phyloP scores from a whole-genome alignment of 2,888 invertebrate species.

The Ochropleura leucogaster region DNA sequence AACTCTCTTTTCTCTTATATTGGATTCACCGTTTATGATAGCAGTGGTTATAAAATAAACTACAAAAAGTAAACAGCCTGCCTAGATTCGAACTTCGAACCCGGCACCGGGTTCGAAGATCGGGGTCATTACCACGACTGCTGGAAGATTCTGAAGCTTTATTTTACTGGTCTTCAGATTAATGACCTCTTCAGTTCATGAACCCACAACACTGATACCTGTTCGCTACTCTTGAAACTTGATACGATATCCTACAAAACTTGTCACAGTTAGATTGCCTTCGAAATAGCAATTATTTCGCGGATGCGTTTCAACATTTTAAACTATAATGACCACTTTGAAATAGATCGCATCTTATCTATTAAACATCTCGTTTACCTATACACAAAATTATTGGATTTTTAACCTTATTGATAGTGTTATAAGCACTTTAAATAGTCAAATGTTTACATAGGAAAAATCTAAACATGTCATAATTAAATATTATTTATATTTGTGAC shows the following conservation, averaged over 20 bases:
- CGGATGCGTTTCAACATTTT: constrained; percentile 63
- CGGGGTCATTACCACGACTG: background rate
- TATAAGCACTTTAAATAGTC: constrained; percentile 17
- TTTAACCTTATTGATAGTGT: constrained; percentile 7
- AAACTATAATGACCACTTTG: constrained; percentile 42
- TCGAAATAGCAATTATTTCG: constrained; percentile 53
- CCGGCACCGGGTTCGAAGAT: background rate
- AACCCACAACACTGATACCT: background rate
- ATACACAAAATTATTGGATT: constrained; percentile 17
- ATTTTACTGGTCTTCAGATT: background rate
- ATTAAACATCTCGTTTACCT: constrained; percentile 43
- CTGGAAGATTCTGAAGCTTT: background rate
- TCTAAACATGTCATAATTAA: constrained; percentile 33
- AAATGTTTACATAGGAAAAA: background rate
- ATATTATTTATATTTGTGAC: constrained; percentile 38
- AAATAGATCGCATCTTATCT: constrained; percentile 64
- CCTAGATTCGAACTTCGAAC: background rate
- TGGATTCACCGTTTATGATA: background rate
- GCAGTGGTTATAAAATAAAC: background rate
- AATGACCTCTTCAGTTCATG: background rate
- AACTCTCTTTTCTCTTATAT: too few relatives aligned
- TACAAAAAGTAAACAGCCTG: background rate
- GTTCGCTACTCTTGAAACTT: background rate
- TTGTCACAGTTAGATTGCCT: constrained; percentile 13
- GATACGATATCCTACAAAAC: background rate